Evolutionary conservation across 2,888 invertebrate genomes (phyloP), one percentile per base, ranked within the genome.

Genomic region (Chouioia cunea): DNA sequence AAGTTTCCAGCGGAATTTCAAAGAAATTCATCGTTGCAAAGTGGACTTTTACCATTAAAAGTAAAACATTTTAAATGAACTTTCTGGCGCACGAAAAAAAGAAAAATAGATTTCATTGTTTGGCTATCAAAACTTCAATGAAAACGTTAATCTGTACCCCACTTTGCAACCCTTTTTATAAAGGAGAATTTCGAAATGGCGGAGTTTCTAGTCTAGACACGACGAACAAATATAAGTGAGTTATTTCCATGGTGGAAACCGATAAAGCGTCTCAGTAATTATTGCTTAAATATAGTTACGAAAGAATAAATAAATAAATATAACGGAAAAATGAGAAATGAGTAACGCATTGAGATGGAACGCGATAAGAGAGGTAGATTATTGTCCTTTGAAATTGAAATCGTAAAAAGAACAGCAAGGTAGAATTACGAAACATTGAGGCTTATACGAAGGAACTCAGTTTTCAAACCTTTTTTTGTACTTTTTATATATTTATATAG

Each of bases 401-500:
- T 63, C 48, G 36, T 43, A 59, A 70, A 65, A 60, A 65, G 46
- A 14, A 65, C 65, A 47, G 46, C 60, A 71, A 58, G 16, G 16
- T 43, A 64, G 23, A 2, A 48, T 22, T 15, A 53, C 22, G 44
- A 46, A n/a, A 57, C 8, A 57, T 57, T 16, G 3, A 27, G 48
- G 66, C 23, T 59, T 62, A 73, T 47, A 53, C 46, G 52, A 65
- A 72, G 69, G 68, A 69, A 67, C 52, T 56, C 53, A 47, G 58
- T 70, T 64, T 70, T 59, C 65, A 62, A 64, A 62, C 60, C 63
- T 70, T 72, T 74, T 71, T 74, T 70, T 72, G 70, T 74, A 74
- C 74, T 72, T 74, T 74, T 74, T 74, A 74, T 74, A 72, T 74
- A 74, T 74, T 74, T 74, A 71, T 74, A 74, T 74, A 53, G 22